These are phyloP conservation scores for Brachyistius frenatus DNA, from an alignment of 2,113 vertebrate genomes.

Conservation along the genomic window DNA sequence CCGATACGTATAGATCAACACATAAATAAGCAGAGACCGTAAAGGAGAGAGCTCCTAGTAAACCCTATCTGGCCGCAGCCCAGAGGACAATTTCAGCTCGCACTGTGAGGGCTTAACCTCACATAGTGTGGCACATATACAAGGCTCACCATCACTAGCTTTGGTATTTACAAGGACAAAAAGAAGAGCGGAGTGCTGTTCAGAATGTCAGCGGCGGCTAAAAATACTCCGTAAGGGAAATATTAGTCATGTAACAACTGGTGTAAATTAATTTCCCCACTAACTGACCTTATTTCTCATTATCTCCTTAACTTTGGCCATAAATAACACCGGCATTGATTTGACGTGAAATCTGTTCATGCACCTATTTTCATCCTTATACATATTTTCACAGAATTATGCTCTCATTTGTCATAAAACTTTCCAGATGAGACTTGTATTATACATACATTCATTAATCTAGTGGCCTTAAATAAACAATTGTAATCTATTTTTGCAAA, in stretches of 20 bases:
- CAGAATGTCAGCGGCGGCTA: slow-evolving; percentile 58
- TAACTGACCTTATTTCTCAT: slow-evolving; percentile 69
- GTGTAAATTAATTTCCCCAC: slow-evolving; percentile 69
- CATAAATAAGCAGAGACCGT: slow-evolving; percentile 60
- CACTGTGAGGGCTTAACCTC: slow-evolving; percentile 52
- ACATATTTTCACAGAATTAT: neutral
- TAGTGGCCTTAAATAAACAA: too few relatives aligned
- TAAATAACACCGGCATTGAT: slow-evolving; percentile 33
- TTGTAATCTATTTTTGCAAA: too few relatives aligned
- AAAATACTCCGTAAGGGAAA: slow-evolving; percentile 62
- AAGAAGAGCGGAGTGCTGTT: slow-evolving; percentile 38
- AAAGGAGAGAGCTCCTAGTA: slow-evolving; percentile 50
- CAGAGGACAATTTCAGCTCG: slow-evolving; percentile 66
- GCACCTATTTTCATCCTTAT: neutral
- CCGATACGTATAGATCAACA: slow-evolving; percentile 54
- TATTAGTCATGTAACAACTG: slow-evolving; percentile 63
- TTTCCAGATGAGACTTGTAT: too few relatives aligned
- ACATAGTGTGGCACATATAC: slow-evolving; percentile 56
- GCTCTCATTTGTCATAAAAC: neutral
- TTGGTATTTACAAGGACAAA: slow-evolving; percentile 74
- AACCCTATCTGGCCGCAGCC: slow-evolving; percentile 58
- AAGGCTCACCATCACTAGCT: slow-evolving; percentile 49
- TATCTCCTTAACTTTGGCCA: slow-evolving; percentile 46
- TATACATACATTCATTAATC: too few relatives aligned
- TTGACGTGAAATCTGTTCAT: neutral